A percentile compares a stretch with the other conserved stretches of the same genome.
Evolutionary conservation across 2,113 vertebrate species (phyloP).

Genomic region (Pseudopipra pipra): DNA sequence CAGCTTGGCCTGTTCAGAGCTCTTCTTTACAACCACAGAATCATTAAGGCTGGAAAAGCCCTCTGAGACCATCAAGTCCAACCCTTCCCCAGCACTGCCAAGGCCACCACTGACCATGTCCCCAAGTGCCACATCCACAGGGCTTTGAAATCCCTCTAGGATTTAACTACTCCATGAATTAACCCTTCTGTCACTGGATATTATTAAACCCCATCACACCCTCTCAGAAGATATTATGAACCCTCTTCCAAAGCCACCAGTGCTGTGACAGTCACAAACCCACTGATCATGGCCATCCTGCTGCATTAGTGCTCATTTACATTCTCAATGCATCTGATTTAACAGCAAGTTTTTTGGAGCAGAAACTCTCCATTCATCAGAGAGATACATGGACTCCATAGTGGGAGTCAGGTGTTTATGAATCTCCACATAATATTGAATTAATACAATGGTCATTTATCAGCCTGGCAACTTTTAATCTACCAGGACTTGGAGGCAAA

Average conservation of each 20-base stretch:
- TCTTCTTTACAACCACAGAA: background rate
- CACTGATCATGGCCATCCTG: background rate
- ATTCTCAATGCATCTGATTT: background rate
- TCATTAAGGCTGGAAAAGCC: background rate
- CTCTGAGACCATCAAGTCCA: background rate
- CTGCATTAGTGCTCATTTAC: background rate
- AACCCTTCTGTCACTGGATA: background rate
- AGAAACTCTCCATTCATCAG: conserved; percentile 17
- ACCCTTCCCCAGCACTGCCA: background rate
- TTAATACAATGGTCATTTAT: conserved; percentile 13
- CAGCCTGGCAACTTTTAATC: background rate
- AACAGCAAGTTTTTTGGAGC: background rate
- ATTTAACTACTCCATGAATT: background rate
- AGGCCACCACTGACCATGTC: background rate
- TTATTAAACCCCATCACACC: background rate
- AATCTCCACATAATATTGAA: background rate
- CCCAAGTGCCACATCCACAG: background rate
- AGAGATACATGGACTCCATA: background rate
- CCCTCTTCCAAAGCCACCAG: background rate
- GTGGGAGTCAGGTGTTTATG: background rate
- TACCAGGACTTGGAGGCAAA: background rate
- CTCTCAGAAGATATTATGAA: background rate
- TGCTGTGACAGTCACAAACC: background rate
- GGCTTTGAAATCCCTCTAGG: too few species aligned
- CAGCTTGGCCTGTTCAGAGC: background rate